Percentiles rank a stretch among this genome's conserved stretches.
Conservation (phyloP, 35 echinoderm and acorn worm genomes). For the Lytechinus variegatus region DNA sequence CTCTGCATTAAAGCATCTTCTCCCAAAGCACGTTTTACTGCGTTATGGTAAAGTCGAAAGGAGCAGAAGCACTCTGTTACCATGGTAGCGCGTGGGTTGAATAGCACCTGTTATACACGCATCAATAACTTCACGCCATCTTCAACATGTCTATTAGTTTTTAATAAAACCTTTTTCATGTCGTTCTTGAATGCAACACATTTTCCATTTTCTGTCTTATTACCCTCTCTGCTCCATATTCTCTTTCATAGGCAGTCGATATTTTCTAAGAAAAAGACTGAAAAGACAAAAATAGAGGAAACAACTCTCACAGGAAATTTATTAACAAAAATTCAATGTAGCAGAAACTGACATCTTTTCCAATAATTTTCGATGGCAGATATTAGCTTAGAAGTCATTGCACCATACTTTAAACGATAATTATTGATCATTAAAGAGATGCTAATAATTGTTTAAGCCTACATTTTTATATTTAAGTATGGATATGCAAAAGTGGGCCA, state of each 20-base stretch:
- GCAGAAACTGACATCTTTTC: too few relatives aligned
- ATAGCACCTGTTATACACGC: not conserved
- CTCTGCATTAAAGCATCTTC: too few relatives aligned
- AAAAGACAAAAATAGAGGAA: too few relatives aligned
- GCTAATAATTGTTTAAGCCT: too few relatives aligned
- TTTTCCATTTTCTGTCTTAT: not conserved
- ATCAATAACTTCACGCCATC: slow-evolving; percentile 10
- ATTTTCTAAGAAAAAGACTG: not conserved
- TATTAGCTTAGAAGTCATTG: too few relatives aligned
- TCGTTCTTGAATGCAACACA: not conserved
- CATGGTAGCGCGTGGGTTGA: not conserved
- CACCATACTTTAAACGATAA: too few relatives aligned
- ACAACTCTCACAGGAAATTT: too few relatives aligned
- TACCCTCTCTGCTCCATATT: not conserved
- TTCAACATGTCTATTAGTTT: not conserved
- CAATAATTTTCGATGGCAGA: too few relatives aligned
- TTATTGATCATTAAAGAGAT: too few relatives aligned
- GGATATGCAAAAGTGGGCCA: too few relatives aligned
- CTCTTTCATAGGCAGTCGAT: not conserved
- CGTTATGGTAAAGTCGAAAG: not conserved
- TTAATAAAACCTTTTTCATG: not conserved
- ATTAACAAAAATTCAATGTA: too few relatives aligned
- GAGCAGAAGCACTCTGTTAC: not conserved
- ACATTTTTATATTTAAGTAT: too few relatives aligned
- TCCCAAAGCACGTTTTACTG: not conserved